Evolutionary conservation across 2,113 vertebrate species (phyloP).

Genomic region (Penelope pileata): DNA sequence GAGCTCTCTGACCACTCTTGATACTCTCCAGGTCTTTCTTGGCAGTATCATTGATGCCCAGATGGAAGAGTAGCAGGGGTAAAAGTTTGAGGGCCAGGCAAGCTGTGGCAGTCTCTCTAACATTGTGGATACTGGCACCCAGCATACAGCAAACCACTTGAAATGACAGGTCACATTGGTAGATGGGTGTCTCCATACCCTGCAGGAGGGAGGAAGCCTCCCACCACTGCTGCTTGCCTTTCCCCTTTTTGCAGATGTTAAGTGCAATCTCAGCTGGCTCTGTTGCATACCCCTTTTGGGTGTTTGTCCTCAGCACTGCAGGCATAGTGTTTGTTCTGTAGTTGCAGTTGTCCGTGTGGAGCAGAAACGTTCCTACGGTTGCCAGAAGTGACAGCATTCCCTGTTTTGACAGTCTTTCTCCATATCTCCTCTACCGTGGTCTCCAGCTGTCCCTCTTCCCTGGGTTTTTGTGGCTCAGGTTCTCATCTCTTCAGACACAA

Average conservation of each 20-base stretch:
- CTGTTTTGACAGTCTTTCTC: neutral
- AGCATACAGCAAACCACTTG: neutral
- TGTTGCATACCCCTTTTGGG: neutral
- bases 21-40: neutral
- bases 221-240: neutral
- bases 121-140: neutral
- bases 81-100: neutral
- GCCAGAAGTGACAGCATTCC: neutral
- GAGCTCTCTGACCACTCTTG: neutral
- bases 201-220: neutral
- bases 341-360: neutral
- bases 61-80: neutral
- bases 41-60: neutral
- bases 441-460: neutral
- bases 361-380: neutral
- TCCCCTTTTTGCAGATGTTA: fast-evolving
- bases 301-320: neutral
- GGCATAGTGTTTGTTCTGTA: neutral
- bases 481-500: neutral
- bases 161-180: fast-evolving
- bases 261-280: neutral
- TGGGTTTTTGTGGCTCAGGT: neutral
- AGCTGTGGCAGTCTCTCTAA: neutral
- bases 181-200: fast-evolving
- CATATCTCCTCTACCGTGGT: neutral